Base-by-base conservation (phyloP, 2,797 vertebrate genomes). In the Silurus lanzhouensis region DNA sequence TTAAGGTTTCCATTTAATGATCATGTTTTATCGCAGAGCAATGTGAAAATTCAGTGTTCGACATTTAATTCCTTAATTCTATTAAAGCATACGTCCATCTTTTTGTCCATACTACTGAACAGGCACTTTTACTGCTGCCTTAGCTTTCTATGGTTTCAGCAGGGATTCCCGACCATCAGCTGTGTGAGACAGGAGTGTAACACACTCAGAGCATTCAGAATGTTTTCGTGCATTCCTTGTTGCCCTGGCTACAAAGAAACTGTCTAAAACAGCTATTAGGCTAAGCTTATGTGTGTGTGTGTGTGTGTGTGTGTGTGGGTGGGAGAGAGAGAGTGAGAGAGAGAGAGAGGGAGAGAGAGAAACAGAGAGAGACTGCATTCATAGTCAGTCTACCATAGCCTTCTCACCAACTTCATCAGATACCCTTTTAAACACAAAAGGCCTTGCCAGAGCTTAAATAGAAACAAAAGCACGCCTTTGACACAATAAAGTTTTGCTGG, bases 161-260 rank as follows among this genome's bases (percentile, higher is more conserved):
- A 25, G 66, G 86, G 84, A 85, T 76, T 80, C 80, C 52, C 22
- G 68, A 61, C 15, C 13, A 70, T 84, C 80, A 64, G 48, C 83
- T 58, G 70, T 66, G 7, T 52, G 64, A 61, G 75, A 87, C 82
- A 68, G 75, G 31, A 64, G 52, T 48, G 38, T 15, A 27, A 22
- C 19, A 13, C 66, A 22, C 44, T 44, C 19, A 0, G 52, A 52
- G 78, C n/a, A 27, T 81, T 66, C 22, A 70, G 52, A 66, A 25
- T 8, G 52, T 46, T 82, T 61, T 81, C 55, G 52, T 78, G 84
- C 72, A 68, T 79, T 48, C 5, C 20, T 48, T 48, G 82, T 84
- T 87, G 55, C 79, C 57, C 79, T 82, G 82, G 82, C 66, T 84
- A 84, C 82, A 84, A 84, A 81, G 20, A 75, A 84, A 84, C 88